phyloP scores from a whole-genome alignment of 2,797 vertebrate species.

The Loris lydekkerianus region DNA sequence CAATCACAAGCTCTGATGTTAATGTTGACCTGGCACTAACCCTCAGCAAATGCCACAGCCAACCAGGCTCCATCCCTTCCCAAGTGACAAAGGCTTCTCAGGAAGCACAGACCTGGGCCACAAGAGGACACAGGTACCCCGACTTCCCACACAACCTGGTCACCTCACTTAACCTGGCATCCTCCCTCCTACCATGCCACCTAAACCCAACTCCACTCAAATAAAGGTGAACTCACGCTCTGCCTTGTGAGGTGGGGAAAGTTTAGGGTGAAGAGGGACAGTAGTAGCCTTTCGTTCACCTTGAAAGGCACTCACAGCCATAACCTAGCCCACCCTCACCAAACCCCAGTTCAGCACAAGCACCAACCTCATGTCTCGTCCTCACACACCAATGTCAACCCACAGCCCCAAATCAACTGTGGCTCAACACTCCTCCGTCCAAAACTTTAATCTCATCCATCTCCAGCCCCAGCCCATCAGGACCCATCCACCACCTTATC shows the following conservation, averaged over 20 bases:
- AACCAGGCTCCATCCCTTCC: slow-evolving; percentile 37
- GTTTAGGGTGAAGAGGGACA: neutral
- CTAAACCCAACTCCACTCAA: slow-evolving; percentile 19
- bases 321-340: neutral
- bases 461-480: neutral
- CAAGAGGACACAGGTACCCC: slow-evolving; percentile 70
- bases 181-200: slow-evolving; percentile 43
- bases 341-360: neutral
- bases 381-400: neutral
- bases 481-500: neutral
- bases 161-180: slow-evolving; percentile 66
- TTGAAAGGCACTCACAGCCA: neutral
- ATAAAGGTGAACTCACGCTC: neutral
- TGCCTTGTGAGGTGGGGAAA: neutral
- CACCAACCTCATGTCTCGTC: neutral
- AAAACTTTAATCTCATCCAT: neutral
- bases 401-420: too few species aligned
- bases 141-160: slow-evolving; percentile 47
- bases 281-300: neutral
- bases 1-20: neutral
- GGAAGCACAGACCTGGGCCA: slow-evolving; percentile 40
- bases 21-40: slow-evolving; percentile 24
- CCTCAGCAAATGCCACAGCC: neutral
- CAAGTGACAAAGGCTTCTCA: neutral
- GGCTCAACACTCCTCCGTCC: neutral